Percentiles rank a stretch among this genome's conserved stretches.
phyloP scores from a whole-genome alignment of 2,888 invertebrate genomes.

The Harmothoe impar region DNA sequence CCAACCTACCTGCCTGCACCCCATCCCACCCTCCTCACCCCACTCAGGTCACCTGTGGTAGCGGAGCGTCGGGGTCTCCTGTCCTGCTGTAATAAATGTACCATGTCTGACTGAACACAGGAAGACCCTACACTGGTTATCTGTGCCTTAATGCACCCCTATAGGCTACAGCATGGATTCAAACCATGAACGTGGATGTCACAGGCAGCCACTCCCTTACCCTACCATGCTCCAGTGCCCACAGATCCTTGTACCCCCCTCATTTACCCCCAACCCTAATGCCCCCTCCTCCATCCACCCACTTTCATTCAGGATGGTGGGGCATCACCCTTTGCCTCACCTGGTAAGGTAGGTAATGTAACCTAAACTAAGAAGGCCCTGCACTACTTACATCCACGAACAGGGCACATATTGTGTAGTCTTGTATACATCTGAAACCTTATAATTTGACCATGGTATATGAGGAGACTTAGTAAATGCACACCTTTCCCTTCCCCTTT shows the following conservation, averaged over 20 bases:
- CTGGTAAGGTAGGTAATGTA: slow-evolving; percentile 8
- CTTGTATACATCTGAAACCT: neutral
- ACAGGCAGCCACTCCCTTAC: neutral
- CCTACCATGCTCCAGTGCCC: neutral
- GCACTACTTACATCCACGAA: neutral
- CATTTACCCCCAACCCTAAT: neutral
- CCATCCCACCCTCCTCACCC: too few relatives aligned
- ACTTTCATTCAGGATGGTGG: too few relatives aligned
- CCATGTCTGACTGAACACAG: too few relatives aligned
- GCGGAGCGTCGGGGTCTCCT: too few relatives aligned
- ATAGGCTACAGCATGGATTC: too few relatives aligned
- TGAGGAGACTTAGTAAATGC: neutral
- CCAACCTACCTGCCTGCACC: too few relatives aligned
- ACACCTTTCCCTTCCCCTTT: neutral
- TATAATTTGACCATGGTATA: neutral
- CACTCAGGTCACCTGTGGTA: too few relatives aligned
- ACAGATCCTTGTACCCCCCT: neutral
- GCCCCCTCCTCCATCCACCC: neutral
- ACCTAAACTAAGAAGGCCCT: neutral
- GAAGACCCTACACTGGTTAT: too few relatives aligned
- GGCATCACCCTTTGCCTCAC: neutral
- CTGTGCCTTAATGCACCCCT: too few relatives aligned
- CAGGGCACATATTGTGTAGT: neutral
- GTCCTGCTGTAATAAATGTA: too few relatives aligned
- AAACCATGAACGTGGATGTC: neutral